These are phyloP conservation scores for Synergus gifuensis DNA, from an alignment of 2,888 invertebrate species.

Conservation along the genomic window DNA sequence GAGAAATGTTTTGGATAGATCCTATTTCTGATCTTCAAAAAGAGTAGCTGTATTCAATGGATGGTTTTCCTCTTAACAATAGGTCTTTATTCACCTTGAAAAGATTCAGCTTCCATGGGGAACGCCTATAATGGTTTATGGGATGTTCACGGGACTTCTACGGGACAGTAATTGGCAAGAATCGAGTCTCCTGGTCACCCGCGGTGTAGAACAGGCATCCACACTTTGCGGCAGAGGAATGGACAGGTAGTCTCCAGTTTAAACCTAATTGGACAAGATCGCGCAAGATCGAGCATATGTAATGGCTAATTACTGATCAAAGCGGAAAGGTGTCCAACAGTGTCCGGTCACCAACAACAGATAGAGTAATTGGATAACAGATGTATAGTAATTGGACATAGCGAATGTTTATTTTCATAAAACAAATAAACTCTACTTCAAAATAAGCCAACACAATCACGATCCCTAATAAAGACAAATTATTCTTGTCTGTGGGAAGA, in stretches of 20 bases:
- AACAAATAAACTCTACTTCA: background rate
- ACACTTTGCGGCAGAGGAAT: constrained; percentile 28
- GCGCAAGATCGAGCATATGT: constrained; percentile 54
- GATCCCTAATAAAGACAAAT: constrained; percentile 20
- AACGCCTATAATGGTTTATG: constrained; percentile 39
- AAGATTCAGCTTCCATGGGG: constrained; percentile 7
- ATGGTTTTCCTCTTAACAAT: constrained; percentile 1
- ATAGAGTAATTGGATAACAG: no score
- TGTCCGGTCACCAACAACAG: background rate
- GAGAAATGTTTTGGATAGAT: background rate
- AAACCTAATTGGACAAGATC: constrained; percentile 59
- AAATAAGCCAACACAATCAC: background rate
- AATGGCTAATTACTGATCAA: constrained; percentile 54
- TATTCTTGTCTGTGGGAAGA: constrained; percentile 14
- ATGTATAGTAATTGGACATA: no score
- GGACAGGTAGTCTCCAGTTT: constrained; percentile 52
- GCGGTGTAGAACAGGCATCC: constrained; percentile 31
- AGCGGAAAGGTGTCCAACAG: constrained; percentile 19
- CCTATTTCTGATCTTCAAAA: background rate
- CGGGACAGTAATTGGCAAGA: constrained; percentile 39
- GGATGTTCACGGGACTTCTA: constrained; percentile 29
- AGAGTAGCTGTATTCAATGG: background rate
- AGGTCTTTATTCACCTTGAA: constrained; percentile 25
- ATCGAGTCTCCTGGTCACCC: constrained; percentile 37
- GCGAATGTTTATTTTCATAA: background rate